Percentiles rank a stretch among this genome's conserved stretches.
Conservation (phyloP, 2,113 vertebrate species). For the Bungarus multicinctus region DNA sequence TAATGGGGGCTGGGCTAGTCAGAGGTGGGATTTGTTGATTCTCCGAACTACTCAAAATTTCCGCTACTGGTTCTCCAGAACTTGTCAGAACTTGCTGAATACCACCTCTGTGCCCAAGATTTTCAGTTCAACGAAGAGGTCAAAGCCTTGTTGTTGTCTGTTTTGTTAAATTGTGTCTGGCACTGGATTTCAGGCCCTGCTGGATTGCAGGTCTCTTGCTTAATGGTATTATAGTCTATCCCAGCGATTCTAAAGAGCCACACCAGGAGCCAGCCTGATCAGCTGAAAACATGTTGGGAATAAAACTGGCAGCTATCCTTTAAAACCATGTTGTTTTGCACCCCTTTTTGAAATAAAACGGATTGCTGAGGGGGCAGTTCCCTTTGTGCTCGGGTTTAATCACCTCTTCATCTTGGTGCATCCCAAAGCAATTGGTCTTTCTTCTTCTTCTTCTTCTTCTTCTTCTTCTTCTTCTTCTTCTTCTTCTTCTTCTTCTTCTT, state of each 20-base stretch:
- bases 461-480: not conserved
- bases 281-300: not conserved
- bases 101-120: no score
- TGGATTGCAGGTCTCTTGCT: not conserved
- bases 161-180: not conserved
- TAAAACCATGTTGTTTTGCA: not conserved
- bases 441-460: not conserved
- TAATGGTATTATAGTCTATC: not conserved
- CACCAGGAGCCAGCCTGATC: not conserved
- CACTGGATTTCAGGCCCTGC: not conserved
- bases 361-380: not conserved
- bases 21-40: no score
- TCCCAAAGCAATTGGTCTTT: slow-evolving; percentile 20
- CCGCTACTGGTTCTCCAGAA: no score
- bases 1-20: no score
- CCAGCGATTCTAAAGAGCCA: slow-evolving; percentile 2
- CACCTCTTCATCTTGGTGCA: slow-evolving; percentile 37
- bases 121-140: not conserved
- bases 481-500: no score
- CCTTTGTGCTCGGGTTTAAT: slow-evolving; percentile 11
- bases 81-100: no score
- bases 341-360: slow-evolving; percentile 14
- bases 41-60: no score
- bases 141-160: not conserved
- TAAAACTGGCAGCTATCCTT: slow-evolving; percentile 15